Evolutionary conservation across 2,888 invertebrate genomes (phyloP), one percentile per base, ranked within the genome.

Genomic region (Caprella mutica): DNA sequence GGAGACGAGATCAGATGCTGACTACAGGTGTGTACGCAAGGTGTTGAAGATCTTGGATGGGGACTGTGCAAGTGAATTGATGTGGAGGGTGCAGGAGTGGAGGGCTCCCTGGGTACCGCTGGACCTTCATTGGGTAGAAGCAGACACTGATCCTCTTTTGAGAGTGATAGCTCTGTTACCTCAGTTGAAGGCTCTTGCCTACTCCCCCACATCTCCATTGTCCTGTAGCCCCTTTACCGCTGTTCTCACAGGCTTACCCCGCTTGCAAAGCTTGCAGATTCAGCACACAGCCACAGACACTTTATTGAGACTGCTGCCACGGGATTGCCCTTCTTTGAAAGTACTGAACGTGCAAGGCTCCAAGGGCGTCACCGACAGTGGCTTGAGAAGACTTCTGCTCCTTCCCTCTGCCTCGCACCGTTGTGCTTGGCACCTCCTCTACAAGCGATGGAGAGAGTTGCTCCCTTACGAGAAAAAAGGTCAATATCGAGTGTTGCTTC

Each of bases 61-160:
- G n/a, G n/a, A n/a, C n/a, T n/a, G n/a, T n/a, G n/a, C n/a, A n/a
- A n/a, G n/a, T n/a, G n/a, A n/a, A n/a, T 27, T 48, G 5, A 30
- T 48, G 2, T 48, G 48, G 48, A 21, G 30, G 21, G 30, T 48
- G 5, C 48, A 48, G n/a, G 29, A 35, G 26, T 29, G 30, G 17
- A 50, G 62, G 27, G 59, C 62, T n/a, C 56, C 53, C 6, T 63
- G 59, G 56, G 35, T 63, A 19, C 62, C 62, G n/a, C 38, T 63
- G 26, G 62, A 63, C 26, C 58, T 58, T 52, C 62, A 63, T 46
- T 63, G 62, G 62, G 62, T 58, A 5, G 58, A 58, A 26, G 46
- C 57, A 12, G 62, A 63, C 30, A 56, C 59, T 35, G 62, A 63
- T 43, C 62, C 62, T 5, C 52, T 59, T 50, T 33, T 62, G 56